phyloP scores from a whole-genome alignment of 2,113 vertebrate genomes.

The Tylochromis polylepis region DNA sequence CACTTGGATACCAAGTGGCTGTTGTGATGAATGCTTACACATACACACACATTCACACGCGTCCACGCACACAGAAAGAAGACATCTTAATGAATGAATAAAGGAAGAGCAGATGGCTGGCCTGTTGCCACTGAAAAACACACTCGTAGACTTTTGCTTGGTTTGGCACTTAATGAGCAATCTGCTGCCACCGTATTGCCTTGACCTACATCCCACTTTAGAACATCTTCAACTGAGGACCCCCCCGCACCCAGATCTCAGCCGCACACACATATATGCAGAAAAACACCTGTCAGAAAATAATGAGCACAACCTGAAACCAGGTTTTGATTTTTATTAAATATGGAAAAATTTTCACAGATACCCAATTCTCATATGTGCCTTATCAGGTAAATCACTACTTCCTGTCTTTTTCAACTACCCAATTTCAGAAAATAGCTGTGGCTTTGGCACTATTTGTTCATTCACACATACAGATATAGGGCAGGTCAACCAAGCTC shows the following conservation, averaged over 20 bases:
- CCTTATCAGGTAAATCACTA: neutral
- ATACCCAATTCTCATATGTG: neutral
- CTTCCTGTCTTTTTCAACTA: neutral
- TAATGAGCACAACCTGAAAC: neutral
- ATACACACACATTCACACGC: conserved; percentile 6
- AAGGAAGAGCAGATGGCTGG: conserved; percentile 71
- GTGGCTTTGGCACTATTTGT: neutral
- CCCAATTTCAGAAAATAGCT: neutral
- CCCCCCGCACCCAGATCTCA: neutral
- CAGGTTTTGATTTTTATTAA: neutral
- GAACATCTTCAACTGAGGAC: conserved; percentile 24
- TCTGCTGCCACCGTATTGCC: conserved; percentile 61
- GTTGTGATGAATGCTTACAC: conserved; percentile 49
- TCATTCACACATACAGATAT: conserved; percentile 28
- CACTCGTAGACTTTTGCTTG: conserved; percentile 69
- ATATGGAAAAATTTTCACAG: neutral
- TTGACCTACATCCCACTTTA: conserved; percentile 64
- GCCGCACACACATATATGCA: neutral
- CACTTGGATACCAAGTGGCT: conserved; percentile 43
- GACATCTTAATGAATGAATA: conserved; percentile 67
- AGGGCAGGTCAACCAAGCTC: conserved; percentile 34
- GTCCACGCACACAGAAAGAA: conserved; percentile 50
- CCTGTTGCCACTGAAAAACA: conserved; percentile 67
- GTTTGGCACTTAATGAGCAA: conserved; percentile 73
- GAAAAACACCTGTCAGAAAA: neutral